These are phyloP conservation scores for Troglohyphantes excavatus DNA, from an alignment of 2,888 invertebrate species.

Conservation along the genomic window DNA sequence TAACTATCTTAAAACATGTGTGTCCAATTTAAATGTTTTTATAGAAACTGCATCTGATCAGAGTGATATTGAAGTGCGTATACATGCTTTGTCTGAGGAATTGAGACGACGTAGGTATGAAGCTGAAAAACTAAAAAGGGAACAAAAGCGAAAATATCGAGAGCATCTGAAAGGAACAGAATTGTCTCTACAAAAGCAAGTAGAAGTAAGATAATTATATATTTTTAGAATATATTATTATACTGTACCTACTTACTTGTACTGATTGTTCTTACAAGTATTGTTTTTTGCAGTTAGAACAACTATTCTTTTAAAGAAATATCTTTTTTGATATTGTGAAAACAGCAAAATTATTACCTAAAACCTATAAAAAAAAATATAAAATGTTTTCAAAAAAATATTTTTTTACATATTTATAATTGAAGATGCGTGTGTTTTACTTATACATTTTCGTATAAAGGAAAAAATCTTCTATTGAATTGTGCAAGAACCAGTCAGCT, in stretches of 20 bases:
- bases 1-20: too few relatives aligned
- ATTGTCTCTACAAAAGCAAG: conserved; percentile 84
- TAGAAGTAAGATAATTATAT: conserved; percentile 83
- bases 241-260: not conserved
- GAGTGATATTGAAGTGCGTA: conserved; percentile 84
- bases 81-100: conserved; percentile 84
- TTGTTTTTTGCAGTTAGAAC: not conserved
- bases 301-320: not conserved
- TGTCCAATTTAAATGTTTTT: too few relatives aligned
- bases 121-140: conserved; percentile 84
- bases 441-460: too few relatives aligned
- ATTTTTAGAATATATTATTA: not conserved
- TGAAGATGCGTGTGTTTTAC: too few relatives aligned
- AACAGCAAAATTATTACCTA: too few relatives aligned
- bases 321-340: not conserved
- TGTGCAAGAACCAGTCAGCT: too few relatives aligned
- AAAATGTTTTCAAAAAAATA: too few relatives aligned
- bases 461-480: too few relatives aligned
- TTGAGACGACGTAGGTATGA: conserved; percentile 83
- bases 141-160: conserved; percentile 83
- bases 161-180: conserved; percentile 84
- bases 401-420: too few relatives aligned
- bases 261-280: not conserved
- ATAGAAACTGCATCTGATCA: conserved; percentile 84
- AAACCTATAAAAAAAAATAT: too few relatives aligned